Base-by-base conservation (phyloP, 1,140 invertebrate genomes). In the Lutraria rhynchaena region DNA sequence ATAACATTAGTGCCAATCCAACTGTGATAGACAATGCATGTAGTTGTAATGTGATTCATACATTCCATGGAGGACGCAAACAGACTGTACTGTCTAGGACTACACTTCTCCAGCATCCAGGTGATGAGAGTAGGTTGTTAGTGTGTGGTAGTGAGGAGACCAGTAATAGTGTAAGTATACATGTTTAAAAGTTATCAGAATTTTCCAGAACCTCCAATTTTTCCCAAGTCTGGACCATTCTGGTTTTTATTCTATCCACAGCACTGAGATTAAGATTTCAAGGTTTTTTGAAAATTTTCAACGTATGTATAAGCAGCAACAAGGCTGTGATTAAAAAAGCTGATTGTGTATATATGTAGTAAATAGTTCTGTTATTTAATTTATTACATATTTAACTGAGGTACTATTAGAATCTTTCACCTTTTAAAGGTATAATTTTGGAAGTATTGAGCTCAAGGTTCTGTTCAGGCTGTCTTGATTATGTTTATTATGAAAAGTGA, bases 71-170 rank as follows among this genome's bases (percentile, higher is more conserved):
- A 2, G 94, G 95, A 3, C 93, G 91, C 24, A 93, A 93, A 53
- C 95, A 95, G 82, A 94, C 94, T 4, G 88, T 95, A 24, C 91
- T 96, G 65, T 94, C 95, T 3, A 93, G 94, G 57, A 94, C 95
- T 1, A 94, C 93, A 60, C 93, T 95, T 37, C 85, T 95, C 70
- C 74, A 88, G 27, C 92, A 93, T 75, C 87, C 94, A 22, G 65
- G 37, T 27, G 83, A 87, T 41, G 73, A 84, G 13, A 83, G 77
- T 35, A 83, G 84, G 24, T 55, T 94, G 0, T 91, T 96, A 83
- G 94, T 96, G 0, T 94, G 95, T 24, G 91, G 89, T 65, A 90
- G 90, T 2, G 92, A 92, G 81, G 91, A 92, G 82, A 78, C 86
- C 9, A 69, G 85, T 9, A 61, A 85, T 19, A 83, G 93, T 93